Conservation (phyloP, 2,797 vertebrate species). For the Chelidonichthys spinosus region DNA sequence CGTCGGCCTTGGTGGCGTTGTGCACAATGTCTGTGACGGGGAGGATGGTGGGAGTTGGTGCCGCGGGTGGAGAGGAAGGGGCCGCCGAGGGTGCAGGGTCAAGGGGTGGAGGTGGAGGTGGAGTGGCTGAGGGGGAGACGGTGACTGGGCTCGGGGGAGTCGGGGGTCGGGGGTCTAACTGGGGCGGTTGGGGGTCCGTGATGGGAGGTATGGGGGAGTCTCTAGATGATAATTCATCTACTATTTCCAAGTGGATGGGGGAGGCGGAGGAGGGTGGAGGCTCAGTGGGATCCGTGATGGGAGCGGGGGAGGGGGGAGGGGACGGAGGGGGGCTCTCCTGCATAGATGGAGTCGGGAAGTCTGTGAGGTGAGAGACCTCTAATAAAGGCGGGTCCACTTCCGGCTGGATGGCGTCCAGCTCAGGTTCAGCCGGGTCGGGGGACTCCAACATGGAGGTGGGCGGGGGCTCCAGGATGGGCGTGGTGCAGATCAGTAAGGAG, state of each 20-base stretch:
- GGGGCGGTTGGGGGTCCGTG: conserved; percentile 37
- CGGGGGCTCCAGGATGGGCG: conserved; percentile 59
- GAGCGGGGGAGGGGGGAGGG: conserved; percentile 44
- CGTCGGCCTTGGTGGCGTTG: too few relatives aligned
- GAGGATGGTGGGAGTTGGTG: too few relatives aligned
- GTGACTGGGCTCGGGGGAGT: conserved; percentile 11
- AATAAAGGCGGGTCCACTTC: conserved; percentile 22
- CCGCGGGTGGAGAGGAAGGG: conserved; percentile 18
- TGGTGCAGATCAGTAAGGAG: conserved; percentile 58
- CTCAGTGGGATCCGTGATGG: conserved; percentile 37
- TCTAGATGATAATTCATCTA: conserved; percentile 45
- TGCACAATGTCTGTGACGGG: conserved; percentile 27
- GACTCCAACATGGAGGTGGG: conserved; percentile 61
- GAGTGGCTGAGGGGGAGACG: conserved; percentile 25
- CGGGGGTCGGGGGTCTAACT: conserved; percentile 49
- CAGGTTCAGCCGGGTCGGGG: conserved; percentile 34
- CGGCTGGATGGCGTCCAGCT: conserved; percentile 28
- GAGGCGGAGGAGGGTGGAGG: conserved; percentile 46
- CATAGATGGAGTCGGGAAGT: conserved; percentile 45
- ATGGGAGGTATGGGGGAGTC: conserved; percentile 43
- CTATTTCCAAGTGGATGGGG: conserved; percentile 54
- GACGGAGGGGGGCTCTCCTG: conserved; percentile 51
- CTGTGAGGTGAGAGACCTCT: conserved; percentile 28
- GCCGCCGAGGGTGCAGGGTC: conserved; percentile 48
- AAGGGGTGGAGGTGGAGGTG: conserved; percentile 33